These are phyloP conservation scores for Athalia circularis DNA, from an alignment of 2,888 invertebrate species.

Conservation along the genomic window DNA sequence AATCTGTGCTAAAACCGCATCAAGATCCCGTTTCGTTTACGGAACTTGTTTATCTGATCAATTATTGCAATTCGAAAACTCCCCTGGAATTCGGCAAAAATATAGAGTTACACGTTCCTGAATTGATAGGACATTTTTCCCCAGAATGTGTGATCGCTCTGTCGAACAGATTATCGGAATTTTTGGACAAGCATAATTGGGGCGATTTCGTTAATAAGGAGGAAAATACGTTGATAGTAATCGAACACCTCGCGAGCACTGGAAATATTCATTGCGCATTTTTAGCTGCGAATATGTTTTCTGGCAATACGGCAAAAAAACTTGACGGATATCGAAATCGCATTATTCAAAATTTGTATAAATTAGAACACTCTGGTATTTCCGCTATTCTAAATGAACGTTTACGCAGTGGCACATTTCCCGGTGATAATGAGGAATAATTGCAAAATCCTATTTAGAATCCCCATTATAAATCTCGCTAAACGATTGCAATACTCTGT, in stretches of 20 bases:
- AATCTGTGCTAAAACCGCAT: conserved; percentile 49
- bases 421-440: too few relatives aligned
- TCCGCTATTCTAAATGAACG: not conserved
- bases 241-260: conserved; percentile 46
- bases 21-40: conserved; percentile 54
- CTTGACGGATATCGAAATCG: conserved; percentile 17
- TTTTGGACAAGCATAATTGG: conserved; percentile 24
- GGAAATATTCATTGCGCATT: conserved; percentile 34
- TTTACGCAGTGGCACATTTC: not conserved
- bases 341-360: conserved; percentile 41
- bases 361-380: conserved; percentile 43
- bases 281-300: conserved; percentile 48
- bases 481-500: too few relatives aligned
- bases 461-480: too few relatives aligned
- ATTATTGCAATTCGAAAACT: not conserved
- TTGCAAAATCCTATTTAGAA: too few relatives aligned
- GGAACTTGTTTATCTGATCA: conserved; percentile 48
- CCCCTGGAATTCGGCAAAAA: conserved; percentile 41
- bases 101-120: conserved; percentile 43
- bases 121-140: conserved; percentile 46
- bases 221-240: conserved; percentile 12
- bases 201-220: not conserved
- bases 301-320: not conserved
- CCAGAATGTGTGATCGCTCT: conserved; percentile 46
- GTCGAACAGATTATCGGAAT: conserved; percentile 48